Percentiles rank a stretch among this genome's conserved stretches.
These are phyloP conservation scores for Acanthisitta chloris DNA, from an alignment of 2,113 vertebrate genomes.

Conservation along the genomic window DNA sequence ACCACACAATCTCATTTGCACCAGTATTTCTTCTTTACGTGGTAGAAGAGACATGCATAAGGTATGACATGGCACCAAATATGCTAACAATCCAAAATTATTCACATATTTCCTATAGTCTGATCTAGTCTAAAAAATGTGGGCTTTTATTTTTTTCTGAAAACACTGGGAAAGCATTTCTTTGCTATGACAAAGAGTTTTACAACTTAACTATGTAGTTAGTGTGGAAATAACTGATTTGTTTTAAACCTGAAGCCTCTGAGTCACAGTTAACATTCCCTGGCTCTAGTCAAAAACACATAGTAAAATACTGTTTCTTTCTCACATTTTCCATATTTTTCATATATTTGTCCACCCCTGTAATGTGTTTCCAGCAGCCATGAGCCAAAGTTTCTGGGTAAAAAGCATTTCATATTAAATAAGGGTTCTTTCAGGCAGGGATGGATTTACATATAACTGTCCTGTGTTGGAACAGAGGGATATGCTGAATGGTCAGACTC, in stretches of 20 bases:
- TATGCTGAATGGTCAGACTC: neutral
- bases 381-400: neutral
- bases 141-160: neutral
- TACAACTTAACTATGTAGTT: neutral
- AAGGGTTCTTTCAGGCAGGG: neutral
- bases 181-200: neutral
- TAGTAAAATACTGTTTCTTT: neutral
- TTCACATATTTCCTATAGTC: neutral
- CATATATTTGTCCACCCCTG: neutral
- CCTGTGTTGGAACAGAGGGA: neutral
- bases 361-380: neutral
- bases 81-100: neutral
- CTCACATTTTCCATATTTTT: neutral
- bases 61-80: neutral
- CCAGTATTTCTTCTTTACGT: neutral
- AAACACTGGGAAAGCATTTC: neutral
- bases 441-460: neutral
- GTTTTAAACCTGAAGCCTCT: neutral
- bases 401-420: neutral
- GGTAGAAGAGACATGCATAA: neutral
- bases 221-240: neutral
- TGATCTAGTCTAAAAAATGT: neutral
- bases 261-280: neutral
- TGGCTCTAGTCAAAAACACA: neutral
- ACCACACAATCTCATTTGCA: neutral